Evolutionary conservation across 2,113 vertebrate genomes (phyloP).

Genomic region (Scopus umbretta): DNA sequence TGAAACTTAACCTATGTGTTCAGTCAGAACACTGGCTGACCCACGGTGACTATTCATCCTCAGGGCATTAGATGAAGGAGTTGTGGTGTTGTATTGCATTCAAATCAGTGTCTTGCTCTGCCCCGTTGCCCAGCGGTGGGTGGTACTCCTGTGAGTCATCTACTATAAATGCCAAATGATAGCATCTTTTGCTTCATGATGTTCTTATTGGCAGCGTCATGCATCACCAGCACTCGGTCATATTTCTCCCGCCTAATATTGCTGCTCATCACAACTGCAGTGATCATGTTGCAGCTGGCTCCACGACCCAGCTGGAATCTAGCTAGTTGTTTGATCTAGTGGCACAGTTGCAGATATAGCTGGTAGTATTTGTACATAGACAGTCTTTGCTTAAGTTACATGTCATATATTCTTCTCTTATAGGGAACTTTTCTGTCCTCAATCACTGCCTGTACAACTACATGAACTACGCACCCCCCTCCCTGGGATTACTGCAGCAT

Average conservation of each 20-base stretch:
- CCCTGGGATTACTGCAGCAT: background rate
- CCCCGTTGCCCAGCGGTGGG: background rate
- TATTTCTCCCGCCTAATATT: constrained; percentile 11
- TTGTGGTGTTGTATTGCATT: constrained; percentile 19
- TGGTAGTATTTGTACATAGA: background rate
- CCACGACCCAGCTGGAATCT: background rate
- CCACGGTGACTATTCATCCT: background rate
- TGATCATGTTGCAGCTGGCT: background rate
- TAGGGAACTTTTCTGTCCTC: background rate
- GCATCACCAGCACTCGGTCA: constrained; percentile 2
- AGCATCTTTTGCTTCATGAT: constrained; percentile 49
- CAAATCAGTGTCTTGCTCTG: constrained; percentile 34
- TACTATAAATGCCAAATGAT: constrained; percentile 57
- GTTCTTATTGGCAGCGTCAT: background rate
- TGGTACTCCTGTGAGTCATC: constrained; percentile 47
- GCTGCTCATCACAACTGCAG: background rate
- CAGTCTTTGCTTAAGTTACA: background rate
- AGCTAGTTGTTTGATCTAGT: background rate
- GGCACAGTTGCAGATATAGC: background rate
- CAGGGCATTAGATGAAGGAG: background rate
- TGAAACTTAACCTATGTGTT: background rate
- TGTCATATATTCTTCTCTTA: background rate
- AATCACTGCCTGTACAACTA: background rate
- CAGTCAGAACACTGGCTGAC: background rate
- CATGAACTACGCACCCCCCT: background rate